Percentiles rank a stretch among this genome's conserved stretches.
Conservation (phyloP, 2,888 invertebrate genomes). For the Sclerodermus sp. region DNA sequence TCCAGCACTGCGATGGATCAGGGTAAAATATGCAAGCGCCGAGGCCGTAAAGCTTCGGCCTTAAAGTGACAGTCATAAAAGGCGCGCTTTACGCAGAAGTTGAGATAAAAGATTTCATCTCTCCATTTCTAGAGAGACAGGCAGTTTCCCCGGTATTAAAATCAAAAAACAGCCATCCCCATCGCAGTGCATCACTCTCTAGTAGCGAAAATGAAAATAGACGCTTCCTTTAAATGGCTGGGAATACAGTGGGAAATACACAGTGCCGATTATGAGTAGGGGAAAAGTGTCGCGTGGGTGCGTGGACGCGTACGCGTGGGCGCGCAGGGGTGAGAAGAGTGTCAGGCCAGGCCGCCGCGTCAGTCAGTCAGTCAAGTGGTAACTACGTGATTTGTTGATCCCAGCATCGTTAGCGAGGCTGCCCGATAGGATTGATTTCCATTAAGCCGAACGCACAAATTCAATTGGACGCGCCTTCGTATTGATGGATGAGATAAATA, state of each 20-base stretch:
- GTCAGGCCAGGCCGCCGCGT: too few relatives aligned
- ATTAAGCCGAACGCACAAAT: neutral
- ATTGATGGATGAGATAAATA: neutral
- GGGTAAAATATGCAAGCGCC: conserved; percentile 40
- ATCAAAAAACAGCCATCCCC: conserved; percentile 18
- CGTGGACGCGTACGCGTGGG: too few relatives aligned
- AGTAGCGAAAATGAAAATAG: too few relatives aligned
- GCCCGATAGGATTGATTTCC: neutral
- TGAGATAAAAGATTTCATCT: conserved; percentile 40
- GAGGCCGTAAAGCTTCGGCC: conserved; percentile 37
- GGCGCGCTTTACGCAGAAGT: conserved; percentile 36
- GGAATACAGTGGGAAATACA: too few relatives aligned
- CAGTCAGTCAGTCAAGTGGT: too few relatives aligned
- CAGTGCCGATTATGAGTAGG: too few relatives aligned
- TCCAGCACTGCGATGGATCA: conserved; percentile 24
- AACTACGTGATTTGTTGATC: too few relatives aligned
- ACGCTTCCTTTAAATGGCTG: too few relatives aligned
- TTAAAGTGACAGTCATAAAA: conserved; percentile 46
- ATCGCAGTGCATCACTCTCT: too few relatives aligned
- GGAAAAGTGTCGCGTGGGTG: too few relatives aligned
- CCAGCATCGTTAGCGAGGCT: too few relatives aligned
- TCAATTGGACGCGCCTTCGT: neutral
- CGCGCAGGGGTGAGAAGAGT: too few relatives aligned
- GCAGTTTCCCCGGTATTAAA: conserved; percentile 28
- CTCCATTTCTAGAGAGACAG: conserved; percentile 26